These are phyloP conservation scores for Tetragonisca angustula DNA, from an alignment of 2,888 invertebrate species.

Conservation along the genomic window DNA sequence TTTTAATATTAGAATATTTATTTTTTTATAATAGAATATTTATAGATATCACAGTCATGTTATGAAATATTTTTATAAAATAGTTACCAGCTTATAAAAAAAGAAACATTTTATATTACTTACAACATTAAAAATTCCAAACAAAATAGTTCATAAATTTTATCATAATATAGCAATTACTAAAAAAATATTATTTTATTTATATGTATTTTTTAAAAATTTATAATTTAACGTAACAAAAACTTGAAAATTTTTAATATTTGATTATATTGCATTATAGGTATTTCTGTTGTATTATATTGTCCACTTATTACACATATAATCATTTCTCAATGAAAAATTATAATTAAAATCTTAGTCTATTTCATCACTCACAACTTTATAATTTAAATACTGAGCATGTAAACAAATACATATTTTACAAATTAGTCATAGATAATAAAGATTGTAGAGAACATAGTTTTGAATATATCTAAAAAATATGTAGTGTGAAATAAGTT, in stretches of 20 bases:
- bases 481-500: not conserved
- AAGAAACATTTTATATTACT: slow-evolving; percentile 6
- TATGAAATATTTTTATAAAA: slow-evolving; percentile 6
- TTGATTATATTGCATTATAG: not conserved
- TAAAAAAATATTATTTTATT: not conserved
- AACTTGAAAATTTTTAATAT: not conserved
- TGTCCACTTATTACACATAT: not conserved
- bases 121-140: not conserved
- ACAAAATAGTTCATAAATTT: not conserved
- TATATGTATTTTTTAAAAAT: not conserved
- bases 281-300: not conserved
- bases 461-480: not conserved
- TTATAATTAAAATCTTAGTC: slow-evolving; percentile 45
- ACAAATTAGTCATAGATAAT: slow-evolving; percentile 39
- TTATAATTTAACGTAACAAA: slow-evolving; percentile 8
- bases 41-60: not conserved
- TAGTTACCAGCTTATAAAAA: not conserved
- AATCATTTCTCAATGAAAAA: slow-evolving; percentile 5
- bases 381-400: slow-evolving; percentile 55
- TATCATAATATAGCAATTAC: not conserved
- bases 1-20: not conserved
- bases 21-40: not conserved
- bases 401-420: slow-evolving; percentile 56
- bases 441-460: slow-evolving; percentile 21
- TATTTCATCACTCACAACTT: slow-evolving; percentile 54